Evolutionary conservation across 2,113 vertebrate genomes (phyloP), one percentile per base, ranked within the genome.

Genomic region (Thomomys bottae): DNA sequence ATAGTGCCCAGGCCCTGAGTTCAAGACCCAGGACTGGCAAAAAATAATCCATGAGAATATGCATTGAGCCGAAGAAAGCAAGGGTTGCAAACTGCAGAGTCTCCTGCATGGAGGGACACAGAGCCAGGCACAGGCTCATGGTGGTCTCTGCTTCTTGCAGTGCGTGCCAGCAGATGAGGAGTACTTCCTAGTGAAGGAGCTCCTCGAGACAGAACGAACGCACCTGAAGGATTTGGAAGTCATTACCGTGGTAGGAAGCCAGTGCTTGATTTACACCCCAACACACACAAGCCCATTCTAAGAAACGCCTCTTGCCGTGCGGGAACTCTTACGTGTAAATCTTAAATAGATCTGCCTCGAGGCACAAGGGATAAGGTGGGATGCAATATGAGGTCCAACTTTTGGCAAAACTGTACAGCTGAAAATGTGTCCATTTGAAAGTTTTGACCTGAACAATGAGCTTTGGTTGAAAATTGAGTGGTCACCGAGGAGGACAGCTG

Each of bases 101-200:
- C 20, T 59, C 26, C 8, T 34, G 9, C n/a, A 11, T 1, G 9
- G 12, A 68, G 8, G 6, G 70, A 2, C 6, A 8, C 12, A 0
- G 3, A 1, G 1, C 10, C 26, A 0, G 72, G 6, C 23, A 3
- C 0, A 0, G 0, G 5, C 68, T 94, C 26, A 91, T 2, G 0
- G 0, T 17, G 59, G 7, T 12, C 89, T 92, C 26, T 79, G 72
- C 7, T 92, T 93, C 86, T 96, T 95, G 0, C 98, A 99, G 99
- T 95, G 97, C 71, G 96, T 71, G 77, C 98, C 99, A 20, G 98
- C 98, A 0, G 99, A 99, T 88, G 98, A 99, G 94, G 98, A 99
- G 0, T 99, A 99, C 95, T 99, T 99, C 97, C 99, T 99, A 96
- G 99, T 98, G 72, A 99, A 99, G 97, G 99, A 99, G 98, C 99